Conservation (phyloP, 2,888 invertebrate species). For the Cheiracanthium punctorium region DNA sequence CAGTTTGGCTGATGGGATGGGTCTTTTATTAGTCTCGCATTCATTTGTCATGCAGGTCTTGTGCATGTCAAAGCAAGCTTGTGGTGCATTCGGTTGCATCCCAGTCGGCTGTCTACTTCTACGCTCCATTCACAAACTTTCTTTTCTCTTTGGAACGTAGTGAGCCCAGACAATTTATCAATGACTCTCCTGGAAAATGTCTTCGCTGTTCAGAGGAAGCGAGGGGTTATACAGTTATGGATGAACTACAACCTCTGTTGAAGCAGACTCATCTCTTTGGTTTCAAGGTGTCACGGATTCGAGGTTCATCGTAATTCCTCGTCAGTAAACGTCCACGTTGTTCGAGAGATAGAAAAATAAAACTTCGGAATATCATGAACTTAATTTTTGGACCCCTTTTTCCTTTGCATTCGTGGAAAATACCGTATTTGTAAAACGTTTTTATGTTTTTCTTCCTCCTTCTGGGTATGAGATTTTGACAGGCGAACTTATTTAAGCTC, state of each 20-base stretch:
- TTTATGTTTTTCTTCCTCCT: too few species aligned
- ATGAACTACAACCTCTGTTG: neutral
- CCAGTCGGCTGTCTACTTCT: neutral
- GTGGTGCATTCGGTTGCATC: neutral
- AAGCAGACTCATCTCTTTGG: neutral
- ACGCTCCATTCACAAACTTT: slow-evolving; percentile 7
- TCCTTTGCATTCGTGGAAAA: too few species aligned
- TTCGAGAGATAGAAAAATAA: too few species aligned
- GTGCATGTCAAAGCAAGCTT: neutral
- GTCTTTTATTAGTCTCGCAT: neutral
- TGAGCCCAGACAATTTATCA: neutral
- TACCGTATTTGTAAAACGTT: too few species aligned
- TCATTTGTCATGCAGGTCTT: neutral
- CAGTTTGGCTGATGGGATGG: neutral
- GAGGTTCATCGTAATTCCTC: neutral
- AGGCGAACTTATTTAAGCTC: too few species aligned
- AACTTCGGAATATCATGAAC: too few species aligned
- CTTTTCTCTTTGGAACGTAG: neutral
- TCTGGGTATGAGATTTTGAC: too few species aligned
- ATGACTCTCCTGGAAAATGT: neutral
- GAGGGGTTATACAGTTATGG: neutral
- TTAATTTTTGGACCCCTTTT: too few species aligned
- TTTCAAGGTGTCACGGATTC: neutral
- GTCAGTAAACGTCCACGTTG: neutral
- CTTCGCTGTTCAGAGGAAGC: neutral